Evolutionary conservation across 2,797 vertebrate genomes (phyloP).

Genomic region (Fundulus diaphanus): DNA sequence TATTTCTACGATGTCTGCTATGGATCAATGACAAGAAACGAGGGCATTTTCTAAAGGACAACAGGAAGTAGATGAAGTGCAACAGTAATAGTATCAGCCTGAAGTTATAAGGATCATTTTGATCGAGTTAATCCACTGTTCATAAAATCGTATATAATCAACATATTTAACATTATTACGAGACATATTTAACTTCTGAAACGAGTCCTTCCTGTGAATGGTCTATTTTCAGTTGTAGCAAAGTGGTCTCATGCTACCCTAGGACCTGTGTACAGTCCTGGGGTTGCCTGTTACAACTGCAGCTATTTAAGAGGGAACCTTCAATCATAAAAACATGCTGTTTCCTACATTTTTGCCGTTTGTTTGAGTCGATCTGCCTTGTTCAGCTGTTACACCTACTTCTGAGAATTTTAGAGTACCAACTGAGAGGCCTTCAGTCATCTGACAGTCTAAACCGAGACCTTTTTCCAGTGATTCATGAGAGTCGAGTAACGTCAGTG

Average conservation of each 20-base stretch:
- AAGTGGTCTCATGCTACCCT: not conserved
- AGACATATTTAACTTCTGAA: slow-evolving; percentile 11
- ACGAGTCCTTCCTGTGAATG: not conserved
- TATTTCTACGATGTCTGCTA: slow-evolving; percentile 36
- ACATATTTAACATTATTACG: slow-evolving; percentile 24
- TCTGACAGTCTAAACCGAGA: slow-evolving; percentile 18
- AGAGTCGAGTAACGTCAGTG: slow-evolving; percentile 15
- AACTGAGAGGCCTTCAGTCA: slow-evolving; percentile 6
- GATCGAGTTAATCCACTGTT: slow-evolving; percentile 30
- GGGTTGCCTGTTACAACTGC: not conserved
- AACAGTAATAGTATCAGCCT: slow-evolving; percentile 14
- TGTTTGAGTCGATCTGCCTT: slow-evolving; percentile 17
- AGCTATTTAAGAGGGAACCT: not conserved
- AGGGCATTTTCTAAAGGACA: slow-evolving; percentile 26
- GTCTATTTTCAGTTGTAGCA: not conserved
- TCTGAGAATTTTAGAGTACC: slow-evolving; percentile 27
- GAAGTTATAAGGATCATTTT: slow-evolving; percentile 34
- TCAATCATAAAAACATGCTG: not conserved
- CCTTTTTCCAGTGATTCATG: slow-evolving; percentile 20
- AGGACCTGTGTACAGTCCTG: not conserved
- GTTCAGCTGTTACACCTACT: slow-evolving; percentile 20
- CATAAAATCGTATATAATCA: slow-evolving; percentile 19
- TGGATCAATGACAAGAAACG: slow-evolving; percentile 24
- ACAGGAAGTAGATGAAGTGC: slow-evolving; percentile 23
- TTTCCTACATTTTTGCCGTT: slow-evolving; percentile 27